Percentiles rank a stretch among this genome's conserved stretches.
Conservation (phyloP, 2,113 vertebrate species). For the Platanista minor region DNA sequence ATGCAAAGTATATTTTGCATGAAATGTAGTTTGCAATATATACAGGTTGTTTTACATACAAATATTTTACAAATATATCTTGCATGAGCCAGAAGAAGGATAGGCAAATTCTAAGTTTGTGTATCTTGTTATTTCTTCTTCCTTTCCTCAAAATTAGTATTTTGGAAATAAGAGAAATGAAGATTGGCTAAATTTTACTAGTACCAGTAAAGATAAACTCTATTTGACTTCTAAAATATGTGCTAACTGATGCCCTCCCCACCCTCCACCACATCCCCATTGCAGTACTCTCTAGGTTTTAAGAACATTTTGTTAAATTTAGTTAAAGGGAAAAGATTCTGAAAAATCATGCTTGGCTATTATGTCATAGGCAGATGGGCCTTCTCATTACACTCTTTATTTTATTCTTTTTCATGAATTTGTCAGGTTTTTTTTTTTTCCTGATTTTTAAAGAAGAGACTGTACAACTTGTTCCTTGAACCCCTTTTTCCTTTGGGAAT, state of each 20-base stretch:
- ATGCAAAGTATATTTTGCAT: conserved; percentile 57
- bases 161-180: conserved; percentile 50
- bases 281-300: conserved; percentile 51
- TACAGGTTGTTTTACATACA: conserved; percentile 52
- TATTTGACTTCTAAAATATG: conserved; percentile 34
- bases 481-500: conserved; percentile 4
- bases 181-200: conserved; percentile 19
- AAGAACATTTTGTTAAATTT: conserved; percentile 69
- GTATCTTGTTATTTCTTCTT: conserved; percentile 1
- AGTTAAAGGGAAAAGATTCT: conserved; percentile 55
- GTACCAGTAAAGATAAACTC: not conserved
- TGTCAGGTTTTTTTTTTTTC: conserved; percentile 41
- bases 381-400: conserved; percentile 63
- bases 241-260: not conserved
- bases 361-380: conserved; percentile 70
- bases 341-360: conserved; percentile 65
- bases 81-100: conserved; percentile 47
- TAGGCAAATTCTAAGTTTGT: conserved; percentile 18
- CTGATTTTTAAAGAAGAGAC: conserved; percentile 35
- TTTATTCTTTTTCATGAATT: conserved; percentile 65
- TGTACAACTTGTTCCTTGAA: conserved; percentile 49
- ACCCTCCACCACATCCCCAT: not conserved
- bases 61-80: conserved; percentile 70
- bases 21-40: conserved; percentile 39
- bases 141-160: not conserved